A percentile compares a stretch with the other conserved stretches of the same genome.
Conservation (phyloP, 64 coral and sea anemone genomes). For the Orbicella faveolata region DNA sequence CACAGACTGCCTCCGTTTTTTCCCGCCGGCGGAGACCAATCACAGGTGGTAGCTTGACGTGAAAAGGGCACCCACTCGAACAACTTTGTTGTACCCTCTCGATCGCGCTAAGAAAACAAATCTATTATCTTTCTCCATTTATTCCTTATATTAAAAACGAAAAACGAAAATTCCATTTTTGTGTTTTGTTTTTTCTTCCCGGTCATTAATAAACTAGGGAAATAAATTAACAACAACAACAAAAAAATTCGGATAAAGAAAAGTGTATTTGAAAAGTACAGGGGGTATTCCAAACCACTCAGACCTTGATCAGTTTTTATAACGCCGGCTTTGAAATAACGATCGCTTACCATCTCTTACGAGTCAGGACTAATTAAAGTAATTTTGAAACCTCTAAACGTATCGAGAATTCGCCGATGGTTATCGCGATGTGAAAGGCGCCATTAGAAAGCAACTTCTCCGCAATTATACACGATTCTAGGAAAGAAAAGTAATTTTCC, state of each 20-base stretch:
- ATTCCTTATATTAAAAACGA: neutral
- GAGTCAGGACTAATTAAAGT: slow-evolving; percentile 1
- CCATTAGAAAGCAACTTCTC: neutral
- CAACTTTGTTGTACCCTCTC: neutral
- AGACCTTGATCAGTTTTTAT: neutral
- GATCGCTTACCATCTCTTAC: neutral
- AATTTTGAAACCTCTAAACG: neutral
- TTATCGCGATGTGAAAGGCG: neutral
- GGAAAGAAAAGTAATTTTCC: neutral
- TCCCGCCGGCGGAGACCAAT: neutral
- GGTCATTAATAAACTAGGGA: too few species aligned
- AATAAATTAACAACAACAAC: too few species aligned
- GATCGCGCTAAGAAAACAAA: neutral
- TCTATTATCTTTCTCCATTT: too few species aligned
- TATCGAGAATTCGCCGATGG: neutral
- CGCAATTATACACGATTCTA: neutral
- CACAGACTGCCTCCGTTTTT: neutral
- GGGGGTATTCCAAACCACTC: neutral
- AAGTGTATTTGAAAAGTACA: slow-evolving; percentile 5
- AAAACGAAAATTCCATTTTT: neutral
- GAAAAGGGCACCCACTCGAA: neutral
- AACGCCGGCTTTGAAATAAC: neutral
- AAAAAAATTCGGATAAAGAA: neutral
- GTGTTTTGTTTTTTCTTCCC: too few species aligned
- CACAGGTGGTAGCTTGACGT: neutral